These are phyloP conservation scores for Euschistus heros DNA, from an alignment of 1,140 invertebrate species.

Conservation along the genomic window DNA sequence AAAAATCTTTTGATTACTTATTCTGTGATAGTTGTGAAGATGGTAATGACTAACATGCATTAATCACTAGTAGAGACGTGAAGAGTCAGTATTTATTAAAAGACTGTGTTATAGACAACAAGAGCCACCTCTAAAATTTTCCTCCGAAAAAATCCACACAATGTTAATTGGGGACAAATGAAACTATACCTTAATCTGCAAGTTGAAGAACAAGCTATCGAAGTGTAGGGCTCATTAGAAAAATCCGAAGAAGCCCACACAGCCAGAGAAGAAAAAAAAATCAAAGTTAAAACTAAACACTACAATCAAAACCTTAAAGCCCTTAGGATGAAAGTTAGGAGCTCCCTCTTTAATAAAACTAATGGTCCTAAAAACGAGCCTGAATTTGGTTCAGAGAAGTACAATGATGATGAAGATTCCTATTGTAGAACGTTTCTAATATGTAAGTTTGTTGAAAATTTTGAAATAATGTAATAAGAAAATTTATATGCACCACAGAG, in stretches of 20 bases:
- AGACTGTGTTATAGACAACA: conserved; percentile 85
- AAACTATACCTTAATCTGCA: conserved; percentile 81
- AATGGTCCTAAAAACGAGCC: conserved; percentile 56
- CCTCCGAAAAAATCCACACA: conserved; percentile 85
- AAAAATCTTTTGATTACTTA: conserved; percentile 64
- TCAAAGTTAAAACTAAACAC: conserved; percentile 64
- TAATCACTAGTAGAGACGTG: conserved; percentile 90
- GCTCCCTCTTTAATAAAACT: conserved; percentile 63
- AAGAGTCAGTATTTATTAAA: conserved; percentile 84
- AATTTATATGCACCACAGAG: no score
- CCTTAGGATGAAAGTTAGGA: conserved; percentile 79
- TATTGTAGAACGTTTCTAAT: conserved; percentile 63
- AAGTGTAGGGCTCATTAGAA: conserved; percentile 76
- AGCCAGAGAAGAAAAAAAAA: conserved; percentile 54
- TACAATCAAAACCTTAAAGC: conserved; percentile 79
- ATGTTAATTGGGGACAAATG: conserved; percentile 87
- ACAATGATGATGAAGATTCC: conserved; percentile 62
- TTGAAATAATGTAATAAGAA: conserved; percentile 76
- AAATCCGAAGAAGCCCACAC: conserved; percentile 61
- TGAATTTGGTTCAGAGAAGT: conserved; percentile 63
- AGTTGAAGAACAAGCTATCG: conserved; percentile 69
- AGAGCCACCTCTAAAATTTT: conserved; percentile 77
- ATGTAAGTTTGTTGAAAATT: conserved; percentile 70
- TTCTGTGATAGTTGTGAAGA: conserved; percentile 76
- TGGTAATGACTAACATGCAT: conserved; percentile 56